Evolutionary conservation across 2,888 invertebrate species (phyloP), one percentile per base, ranked within the genome.

Genomic region (Macrostomum cliftonense): DNA sequence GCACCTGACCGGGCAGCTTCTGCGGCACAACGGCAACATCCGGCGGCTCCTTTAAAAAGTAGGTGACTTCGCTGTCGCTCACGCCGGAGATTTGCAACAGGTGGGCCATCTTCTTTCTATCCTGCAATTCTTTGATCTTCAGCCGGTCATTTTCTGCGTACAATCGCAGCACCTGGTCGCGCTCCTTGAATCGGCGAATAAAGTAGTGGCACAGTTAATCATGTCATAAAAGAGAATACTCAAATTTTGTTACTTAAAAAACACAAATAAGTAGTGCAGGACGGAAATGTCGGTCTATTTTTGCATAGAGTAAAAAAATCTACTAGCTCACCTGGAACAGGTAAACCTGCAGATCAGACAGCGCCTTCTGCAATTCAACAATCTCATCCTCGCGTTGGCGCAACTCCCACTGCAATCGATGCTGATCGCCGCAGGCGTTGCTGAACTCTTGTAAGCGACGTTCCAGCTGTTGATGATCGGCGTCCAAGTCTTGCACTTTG

Each of bases 101-200:
- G 47, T 65, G 63, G 49, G 69, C 67, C 19, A 71, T 70, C 55
- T 68, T 71, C 57, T 71, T 70, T 49, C 69, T 62, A 52, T 71
- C 70, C 52, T 70, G 69, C 42, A 71, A 53, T 52, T 70, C 69
- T 39, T 64, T 57, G 39, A 70, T 67, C 67, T 71, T 70, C 4
- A 72, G 57, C 39, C 68, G 56, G 55, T 71, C 71, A 58, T 71
- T 71, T 57, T 71, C 71, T 36, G 70, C 63, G 56, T 69, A 68
- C 5, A 71, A 58, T 42, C 67, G 56, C 5, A 72, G 58, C 1
- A 70, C 68, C 55, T 70, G 70, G 51, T 71, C 71, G 37, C 70
- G 57, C 19, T 40, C 40, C 28, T 28, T 28, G 28, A 28, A 9
- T 4, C n/a, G n/a, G n/a, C n/a, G n/a, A n/a, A n/a, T n/a, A n/a